phyloP scores from a whole-genome alignment of 2,113 vertebrate genomes.

The Oenanthe melanoleuca region DNA sequence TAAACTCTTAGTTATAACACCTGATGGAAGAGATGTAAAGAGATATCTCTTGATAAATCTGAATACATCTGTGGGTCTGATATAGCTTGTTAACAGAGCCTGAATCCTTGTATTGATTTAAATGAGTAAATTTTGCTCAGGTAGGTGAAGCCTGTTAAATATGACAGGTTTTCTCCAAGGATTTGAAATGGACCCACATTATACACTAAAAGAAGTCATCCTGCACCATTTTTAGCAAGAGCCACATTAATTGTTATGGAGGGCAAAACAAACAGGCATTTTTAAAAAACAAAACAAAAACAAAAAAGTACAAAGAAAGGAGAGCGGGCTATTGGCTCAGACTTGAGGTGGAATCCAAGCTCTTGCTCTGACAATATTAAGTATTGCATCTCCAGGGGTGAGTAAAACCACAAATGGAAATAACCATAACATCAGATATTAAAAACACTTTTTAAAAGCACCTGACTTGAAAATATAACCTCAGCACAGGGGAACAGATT shows the following conservation, averaged over 20 bases:
- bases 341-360: conserved; percentile 20
- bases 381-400: not conserved
- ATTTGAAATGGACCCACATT: not conserved
- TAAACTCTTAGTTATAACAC: not conserved
- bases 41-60: conserved; percentile 45
- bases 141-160: conserved; percentile 11
- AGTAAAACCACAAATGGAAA: conserved; percentile 21
- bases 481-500: not conserved
- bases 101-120: conserved; percentile 6
- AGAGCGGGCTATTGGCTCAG: not conserved
- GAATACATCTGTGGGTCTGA: not conserved
- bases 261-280: conserved; percentile 18
- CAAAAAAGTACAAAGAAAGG: not conserved
- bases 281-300: not conserved
- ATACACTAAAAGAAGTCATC: not conserved
- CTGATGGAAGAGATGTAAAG: not conserved
- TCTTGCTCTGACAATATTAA: not conserved
- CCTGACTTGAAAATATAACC: not conserved
- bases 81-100: conserved; percentile 34
- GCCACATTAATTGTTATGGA: not conserved
- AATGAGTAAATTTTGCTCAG: conserved; percentile 20
- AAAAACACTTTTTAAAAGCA: not conserved
- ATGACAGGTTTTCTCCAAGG: not conserved
- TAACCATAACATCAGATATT: not conserved
- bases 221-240: not conserved